Conservation (phyloP, 1,140 invertebrate genomes). For the Hestina assimilis region DNA sequence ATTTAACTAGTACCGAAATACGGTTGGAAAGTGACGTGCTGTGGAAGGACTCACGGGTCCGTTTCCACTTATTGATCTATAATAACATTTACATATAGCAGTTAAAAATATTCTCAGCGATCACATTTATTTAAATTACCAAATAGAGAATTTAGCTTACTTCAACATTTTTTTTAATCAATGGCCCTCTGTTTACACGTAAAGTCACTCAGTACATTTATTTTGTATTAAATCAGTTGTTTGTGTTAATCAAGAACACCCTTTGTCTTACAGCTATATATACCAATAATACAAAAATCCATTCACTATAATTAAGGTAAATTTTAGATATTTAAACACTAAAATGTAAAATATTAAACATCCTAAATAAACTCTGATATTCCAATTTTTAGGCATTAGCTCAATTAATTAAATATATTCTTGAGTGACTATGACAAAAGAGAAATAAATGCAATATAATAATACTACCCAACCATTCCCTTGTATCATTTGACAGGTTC, state of each 20-base stretch:
- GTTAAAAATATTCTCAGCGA: slow-evolving; percentile 76
- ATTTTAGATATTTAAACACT: slow-evolving; percentile 78
- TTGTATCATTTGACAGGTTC: slow-evolving; percentile 61
- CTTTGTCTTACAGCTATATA: slow-evolving; percentile 73
- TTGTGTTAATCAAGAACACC: slow-evolving; percentile 73
- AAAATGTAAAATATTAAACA: slow-evolving; percentile 78
- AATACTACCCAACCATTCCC: slow-evolving; percentile 74
- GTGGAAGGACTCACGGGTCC: slow-evolving; percentile 28
- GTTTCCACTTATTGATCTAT: slow-evolving; percentile 62
- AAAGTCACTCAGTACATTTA: slow-evolving; percentile 77
- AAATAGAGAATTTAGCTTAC: slow-evolving; percentile 77
- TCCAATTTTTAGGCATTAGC: slow-evolving; percentile 76
- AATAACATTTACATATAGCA: slow-evolving; percentile 72
- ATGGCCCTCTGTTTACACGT: slow-evolving; percentile 78
- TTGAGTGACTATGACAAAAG: slow-evolving; percentile 76
- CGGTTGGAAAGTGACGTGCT: slow-evolving; percentile 23
- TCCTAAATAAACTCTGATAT: slow-evolving; percentile 79
- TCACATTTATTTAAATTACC: slow-evolving; percentile 75
- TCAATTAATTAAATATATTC: slow-evolving; percentile 76
- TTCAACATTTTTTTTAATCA: slow-evolving; percentile 74
- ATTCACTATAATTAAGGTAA: slow-evolving; percentile 78
- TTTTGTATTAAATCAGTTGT: slow-evolving; percentile 74
- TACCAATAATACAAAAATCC: slow-evolving; percentile 78
- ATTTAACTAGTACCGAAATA: slow-evolving; percentile 18
- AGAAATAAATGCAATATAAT: slow-evolving; percentile 78